Percentiles rank a stretch among this genome's conserved stretches.
phyloP scores from a whole-genome alignment of 2,888 invertebrate genomes.

The Capitulum mitella region DNA sequence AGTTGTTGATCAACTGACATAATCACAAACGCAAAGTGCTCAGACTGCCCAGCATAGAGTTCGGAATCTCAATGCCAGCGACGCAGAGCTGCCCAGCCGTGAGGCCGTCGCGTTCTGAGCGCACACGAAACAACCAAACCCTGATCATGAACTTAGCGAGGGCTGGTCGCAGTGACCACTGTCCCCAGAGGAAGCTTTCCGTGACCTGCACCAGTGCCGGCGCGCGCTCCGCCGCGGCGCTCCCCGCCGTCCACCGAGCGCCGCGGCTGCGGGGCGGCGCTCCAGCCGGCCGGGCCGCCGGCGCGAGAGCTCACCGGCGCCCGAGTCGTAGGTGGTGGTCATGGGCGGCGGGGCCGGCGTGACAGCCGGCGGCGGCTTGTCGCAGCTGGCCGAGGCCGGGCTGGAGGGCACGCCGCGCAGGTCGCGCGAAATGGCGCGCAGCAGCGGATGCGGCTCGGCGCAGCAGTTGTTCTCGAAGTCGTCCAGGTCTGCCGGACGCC shows the following conservation, averaged over 20 bases:
- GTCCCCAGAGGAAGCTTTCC: too few relatives aligned
- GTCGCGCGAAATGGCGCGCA: conserved; percentile 68
- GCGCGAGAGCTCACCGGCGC: background rate
- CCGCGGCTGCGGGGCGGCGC: too few relatives aligned
- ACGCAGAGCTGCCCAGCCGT: background rate
- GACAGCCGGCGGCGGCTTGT: conserved; percentile 60
- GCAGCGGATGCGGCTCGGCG: conserved; percentile 64
- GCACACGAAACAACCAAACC: too few relatives aligned
- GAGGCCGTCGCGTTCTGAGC: background rate
- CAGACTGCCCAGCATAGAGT: too few relatives aligned
- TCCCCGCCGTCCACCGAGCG: too few relatives aligned
- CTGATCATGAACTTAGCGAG: too few relatives aligned
- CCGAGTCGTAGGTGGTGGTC: conserved; percentile 49
- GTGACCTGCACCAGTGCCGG: too few relatives aligned
- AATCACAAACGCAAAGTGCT: too few relatives aligned
- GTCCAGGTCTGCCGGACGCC: conserved; percentile 56
- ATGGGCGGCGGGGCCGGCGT: conserved; percentile 69
- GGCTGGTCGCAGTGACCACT: too few relatives aligned
- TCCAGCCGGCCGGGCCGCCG: too few relatives aligned
- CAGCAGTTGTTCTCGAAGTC: conserved; percentile 82
- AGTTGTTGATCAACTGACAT: too few relatives aligned
- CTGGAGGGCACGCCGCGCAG: conserved; percentile 43
- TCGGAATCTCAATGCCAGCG: background rate
- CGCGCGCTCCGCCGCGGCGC: too few relatives aligned
- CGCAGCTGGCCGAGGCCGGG: conserved; percentile 51